phyloP scores from a whole-genome alignment of 2,113 vertebrate species.

The Rhinolophus sinicus region DNA sequence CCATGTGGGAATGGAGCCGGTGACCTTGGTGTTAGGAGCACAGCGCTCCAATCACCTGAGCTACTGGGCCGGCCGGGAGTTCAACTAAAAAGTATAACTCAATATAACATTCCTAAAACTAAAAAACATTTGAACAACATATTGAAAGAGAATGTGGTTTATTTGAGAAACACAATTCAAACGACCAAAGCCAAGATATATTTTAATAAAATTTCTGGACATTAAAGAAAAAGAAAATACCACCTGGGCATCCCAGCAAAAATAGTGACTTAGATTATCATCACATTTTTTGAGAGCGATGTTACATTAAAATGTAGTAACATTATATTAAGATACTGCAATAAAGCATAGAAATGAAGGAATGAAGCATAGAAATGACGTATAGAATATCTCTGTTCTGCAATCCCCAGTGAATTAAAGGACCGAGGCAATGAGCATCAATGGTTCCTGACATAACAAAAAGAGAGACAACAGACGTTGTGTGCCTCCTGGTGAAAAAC shows the following conservation, averaged over 20 bases:
- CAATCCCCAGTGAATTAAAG: neutral
- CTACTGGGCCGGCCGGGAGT: too few relatives aligned
- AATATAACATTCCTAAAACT: neutral
- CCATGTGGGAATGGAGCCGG: too few relatives aligned
- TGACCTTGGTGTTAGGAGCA: too few relatives aligned
- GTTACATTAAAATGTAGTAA: neutral
- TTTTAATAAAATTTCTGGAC: neutral
- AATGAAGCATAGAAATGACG: too few relatives aligned
- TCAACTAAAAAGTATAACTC: neutral
- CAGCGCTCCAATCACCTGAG: too few relatives aligned
- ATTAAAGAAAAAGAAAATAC: neutral
- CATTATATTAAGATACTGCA: neutral
- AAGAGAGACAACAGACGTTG: neutral
- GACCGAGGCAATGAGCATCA: neutral
- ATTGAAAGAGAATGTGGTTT: neutral
- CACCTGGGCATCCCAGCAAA: neutral
- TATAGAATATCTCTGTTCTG: neutral
- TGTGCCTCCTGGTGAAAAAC: neutral
- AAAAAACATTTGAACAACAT: neutral
- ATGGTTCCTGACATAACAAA: neutral
- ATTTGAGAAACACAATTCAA: neutral
- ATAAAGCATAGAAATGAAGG: neutral
- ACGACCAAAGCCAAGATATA: neutral
- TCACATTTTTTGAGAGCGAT: neutral
- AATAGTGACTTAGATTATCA: neutral